Base-by-base conservation (phyloP, 1,140 invertebrate species). In the Epicauta chinensis region DNA sequence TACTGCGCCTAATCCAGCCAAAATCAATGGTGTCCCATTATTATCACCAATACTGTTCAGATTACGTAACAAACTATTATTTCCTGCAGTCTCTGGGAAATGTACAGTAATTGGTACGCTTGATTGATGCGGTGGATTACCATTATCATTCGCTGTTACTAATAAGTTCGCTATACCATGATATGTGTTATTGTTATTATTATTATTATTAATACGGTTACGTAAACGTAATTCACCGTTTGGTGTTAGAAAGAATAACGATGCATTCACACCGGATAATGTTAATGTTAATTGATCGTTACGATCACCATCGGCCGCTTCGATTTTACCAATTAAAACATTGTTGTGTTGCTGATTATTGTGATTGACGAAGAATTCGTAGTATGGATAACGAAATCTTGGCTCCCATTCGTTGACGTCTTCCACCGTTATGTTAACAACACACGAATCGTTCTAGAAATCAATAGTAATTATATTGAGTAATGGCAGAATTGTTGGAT, bases 361-460 rank as follows among this genome's bases (percentile, higher is more conserved):
- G 68, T 51, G 77, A 42, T 71, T 77, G 51, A 81, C 80, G 63
- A 79, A 81, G 68, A 91, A 94, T 73, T 91, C 88, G 65, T 93
- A 95, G 64, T 89, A 84, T 0, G 87, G 81, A 70, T 89, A 85
- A 1, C 87, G 78, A 73, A 96, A 94, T 29, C 89, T 76, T 1
- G 92, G 92, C 70, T 93, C 90, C 89, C 89, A 92, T 67, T 95
- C 91, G 66, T 96, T 96, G 0, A 93, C 86, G 69, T 94, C 87
- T 58, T 89, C 73, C 2, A 96, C 84, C 0, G 83, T 82, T 6
- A 96, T 76, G 49, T 89, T 88, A 0, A 94, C 72, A 0, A 74
- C 70, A 5, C 76, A 74, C 9, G 78, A 78, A 66, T 91, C 88
- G 65, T 89, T 90, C 87, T 91, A n/a, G 73, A 1, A 76, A 75